These are phyloP conservation scores for Nowickia ferox DNA, from an alignment of 2,888 invertebrate genomes.

Conservation along the genomic window DNA sequence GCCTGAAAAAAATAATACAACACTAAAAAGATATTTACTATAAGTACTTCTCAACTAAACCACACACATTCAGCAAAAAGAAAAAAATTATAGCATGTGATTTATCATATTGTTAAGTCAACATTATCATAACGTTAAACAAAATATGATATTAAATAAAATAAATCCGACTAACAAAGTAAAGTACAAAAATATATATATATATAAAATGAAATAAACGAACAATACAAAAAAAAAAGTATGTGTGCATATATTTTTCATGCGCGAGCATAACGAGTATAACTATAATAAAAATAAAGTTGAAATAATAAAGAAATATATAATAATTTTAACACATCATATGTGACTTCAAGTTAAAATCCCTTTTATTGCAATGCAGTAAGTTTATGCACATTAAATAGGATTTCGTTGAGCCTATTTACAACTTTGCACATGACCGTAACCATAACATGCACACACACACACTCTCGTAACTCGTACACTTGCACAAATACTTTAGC, in stretches of 20 bases:
- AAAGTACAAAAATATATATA: slow-evolving; percentile 28
- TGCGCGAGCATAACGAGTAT: background rate
- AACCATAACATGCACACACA: slow-evolving; percentile 44
- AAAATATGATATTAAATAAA: slow-evolving; percentile 67
- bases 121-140: slow-evolving; percentile 65
- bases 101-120: slow-evolving; percentile 58
- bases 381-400: slow-evolving; percentile 72
- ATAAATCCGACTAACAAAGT: slow-evolving; percentile 61
- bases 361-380: slow-evolving; percentile 71
- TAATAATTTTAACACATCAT: slow-evolving; percentile 72
- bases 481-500: background rate
- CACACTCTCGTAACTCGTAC: background rate
- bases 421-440: slow-evolving; percentile 72
- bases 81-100: slow-evolving; percentile 21
- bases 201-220: background rate
- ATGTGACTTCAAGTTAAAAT: slow-evolving; percentile 71
- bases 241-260: background rate
- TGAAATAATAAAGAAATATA: slow-evolving; percentile 68
- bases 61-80: slow-evolving; percentile 18
- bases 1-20: slow-evolving; percentile 5
- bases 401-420: slow-evolving; percentile 72
- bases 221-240: background rate
- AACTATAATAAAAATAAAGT: slow-evolving; percentile 64
- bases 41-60: slow-evolving; percentile 45
- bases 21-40: slow-evolving; percentile 20